A percentile compares a stretch with the other conserved stretches of the same genome.
phyloP scores from a whole-genome alignment of 1,140 invertebrate genomes.

The Colletes latitarsis region DNA sequence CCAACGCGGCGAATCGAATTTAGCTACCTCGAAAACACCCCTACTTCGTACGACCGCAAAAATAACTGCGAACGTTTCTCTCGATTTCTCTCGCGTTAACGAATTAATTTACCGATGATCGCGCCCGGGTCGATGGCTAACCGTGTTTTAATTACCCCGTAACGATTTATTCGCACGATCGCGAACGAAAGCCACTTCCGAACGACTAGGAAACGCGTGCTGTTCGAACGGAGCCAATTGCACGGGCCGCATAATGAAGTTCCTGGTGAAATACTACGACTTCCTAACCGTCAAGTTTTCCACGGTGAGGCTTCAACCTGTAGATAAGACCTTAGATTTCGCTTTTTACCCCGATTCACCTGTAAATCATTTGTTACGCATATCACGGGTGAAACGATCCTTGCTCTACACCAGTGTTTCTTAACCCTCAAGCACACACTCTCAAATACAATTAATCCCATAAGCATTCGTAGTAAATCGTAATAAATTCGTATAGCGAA shows the following conservation, averaged over 20 bases:
- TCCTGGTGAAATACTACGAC: constrained; percentile 76
- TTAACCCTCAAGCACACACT: no score
- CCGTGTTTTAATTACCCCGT: neutral
- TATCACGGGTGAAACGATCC: neutral
- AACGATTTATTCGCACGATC: neutral
- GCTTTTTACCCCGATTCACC: neutral
- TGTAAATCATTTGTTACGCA: neutral
- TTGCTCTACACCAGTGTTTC: no score
- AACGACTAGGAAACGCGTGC: constrained; percentile 36
- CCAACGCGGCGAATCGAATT: neutral
- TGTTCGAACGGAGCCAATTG: constrained; percentile 38
- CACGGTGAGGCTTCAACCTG: constrained; percentile 71
- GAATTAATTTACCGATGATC: neutral
- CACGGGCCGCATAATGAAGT: constrained; percentile 71
- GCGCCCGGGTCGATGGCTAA: neutral
- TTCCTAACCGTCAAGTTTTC: constrained; percentile 75
- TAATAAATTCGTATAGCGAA: no score
- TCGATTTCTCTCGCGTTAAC: constrained; percentile 3
- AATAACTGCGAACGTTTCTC: neutral
- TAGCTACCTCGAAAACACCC: no score
- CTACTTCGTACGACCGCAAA: no score
- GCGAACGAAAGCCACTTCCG: constrained; percentile 15
- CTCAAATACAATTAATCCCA: no score
- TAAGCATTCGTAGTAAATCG: no score
- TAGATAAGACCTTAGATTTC: constrained; percentile 5